These are phyloP conservation scores for Elaphurus davidianus DNA, from an alignment of 2,113 vertebrate genomes.

Conservation along the genomic window DNA sequence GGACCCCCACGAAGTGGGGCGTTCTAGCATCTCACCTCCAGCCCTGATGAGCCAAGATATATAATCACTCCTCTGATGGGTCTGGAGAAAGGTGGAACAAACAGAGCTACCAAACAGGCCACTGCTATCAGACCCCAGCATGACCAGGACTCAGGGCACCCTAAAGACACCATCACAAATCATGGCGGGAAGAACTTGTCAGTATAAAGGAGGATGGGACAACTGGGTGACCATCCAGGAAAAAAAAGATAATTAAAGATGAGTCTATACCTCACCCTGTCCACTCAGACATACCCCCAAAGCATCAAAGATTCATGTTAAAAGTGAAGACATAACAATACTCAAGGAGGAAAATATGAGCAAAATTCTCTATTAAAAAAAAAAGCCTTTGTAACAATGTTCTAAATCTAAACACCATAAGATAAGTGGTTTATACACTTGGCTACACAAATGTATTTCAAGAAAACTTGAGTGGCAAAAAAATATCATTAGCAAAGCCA, in stretches of 20 bases:
- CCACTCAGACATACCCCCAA: not conserved
- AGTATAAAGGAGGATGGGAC: not conserved
- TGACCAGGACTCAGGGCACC: accelerated
- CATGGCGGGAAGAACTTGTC: not conserved
- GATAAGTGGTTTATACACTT: not conserved
- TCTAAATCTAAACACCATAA: not conserved
- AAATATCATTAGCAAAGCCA: not conserved
- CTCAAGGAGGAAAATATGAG: not conserved
- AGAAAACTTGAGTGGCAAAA: not conserved
- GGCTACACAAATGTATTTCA: not conserved
- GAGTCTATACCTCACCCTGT: not conserved
- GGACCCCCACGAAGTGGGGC: not conserved
- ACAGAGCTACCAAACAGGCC: not conserved
- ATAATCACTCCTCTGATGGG: not conserved
- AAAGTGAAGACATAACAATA: not conserved
- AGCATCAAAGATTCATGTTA: not conserved
- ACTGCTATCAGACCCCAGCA: not conserved
- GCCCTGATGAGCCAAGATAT: not conserved
- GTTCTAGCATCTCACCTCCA: not conserved
- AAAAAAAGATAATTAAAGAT: not conserved
- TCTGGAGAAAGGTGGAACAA: not conserved
- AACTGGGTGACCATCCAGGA: not conserved
- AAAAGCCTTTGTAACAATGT: not conserved
- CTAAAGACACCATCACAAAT: not conserved
- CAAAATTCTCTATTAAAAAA: not conserved